Evolutionary conservation across 2,113 vertebrate genomes (phyloP).

Genomic region (Rhinichthys klamathensis): DNA sequence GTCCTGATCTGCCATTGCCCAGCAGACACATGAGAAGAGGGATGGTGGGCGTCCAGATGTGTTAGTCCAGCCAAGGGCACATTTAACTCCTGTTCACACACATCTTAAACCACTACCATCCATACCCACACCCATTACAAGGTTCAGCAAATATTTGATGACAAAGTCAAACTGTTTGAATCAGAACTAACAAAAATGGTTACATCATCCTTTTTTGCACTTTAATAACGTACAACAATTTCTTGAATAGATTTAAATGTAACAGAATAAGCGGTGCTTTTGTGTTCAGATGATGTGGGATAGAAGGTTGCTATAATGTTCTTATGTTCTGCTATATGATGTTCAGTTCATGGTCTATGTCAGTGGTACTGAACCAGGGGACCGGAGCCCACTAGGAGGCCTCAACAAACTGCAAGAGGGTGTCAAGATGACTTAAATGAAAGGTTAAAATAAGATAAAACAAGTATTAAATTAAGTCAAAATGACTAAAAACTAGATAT

Average conservation of each 20-base stretch:
- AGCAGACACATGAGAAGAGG: slow-evolving; percentile 37
- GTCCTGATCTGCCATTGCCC: slow-evolving; percentile 53
- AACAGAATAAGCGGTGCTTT: too few species aligned
- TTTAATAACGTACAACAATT: too few species aligned
- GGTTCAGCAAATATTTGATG: slow-evolving; percentile 51
- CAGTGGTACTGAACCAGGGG: neutral
- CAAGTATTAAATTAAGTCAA: neutral
- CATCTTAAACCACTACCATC: neutral
- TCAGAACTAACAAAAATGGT: slow-evolving; percentile 3
- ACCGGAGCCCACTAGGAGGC: neutral
- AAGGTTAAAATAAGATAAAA: neutral
- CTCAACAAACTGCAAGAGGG: neutral
- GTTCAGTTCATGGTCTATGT: neutral
- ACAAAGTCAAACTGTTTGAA: slow-evolving; percentile 40
- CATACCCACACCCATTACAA: slow-evolving; percentile 17
- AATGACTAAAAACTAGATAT: neutral
- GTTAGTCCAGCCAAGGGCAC: slow-evolving; percentile 53
- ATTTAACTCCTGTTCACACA: slow-evolving; percentile 45
- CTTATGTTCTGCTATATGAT: neutral
- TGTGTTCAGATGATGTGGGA: neutral
- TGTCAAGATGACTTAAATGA: neutral
- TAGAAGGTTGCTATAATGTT: too few species aligned
- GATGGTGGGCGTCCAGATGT: slow-evolving; percentile 40
- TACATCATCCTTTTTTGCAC: neutral
- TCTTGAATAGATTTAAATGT: too few species aligned